Evolutionary conservation across 2,888 invertebrate genomes (phyloP).

Genomic region (Polymixis flavicincta): DNA sequence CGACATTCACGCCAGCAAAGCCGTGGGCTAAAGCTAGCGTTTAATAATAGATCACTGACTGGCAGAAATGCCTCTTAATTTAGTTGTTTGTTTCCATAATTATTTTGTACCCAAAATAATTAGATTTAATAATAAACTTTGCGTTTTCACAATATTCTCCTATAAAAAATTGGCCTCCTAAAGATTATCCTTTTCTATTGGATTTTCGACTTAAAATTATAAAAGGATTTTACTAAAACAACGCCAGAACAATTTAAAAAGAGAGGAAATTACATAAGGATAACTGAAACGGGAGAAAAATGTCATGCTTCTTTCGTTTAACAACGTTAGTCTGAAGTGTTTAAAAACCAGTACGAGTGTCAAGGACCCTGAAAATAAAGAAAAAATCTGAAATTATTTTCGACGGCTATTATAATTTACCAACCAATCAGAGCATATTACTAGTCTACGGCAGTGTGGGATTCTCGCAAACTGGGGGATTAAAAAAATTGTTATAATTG

Average conservation of each 20-base stretch:
- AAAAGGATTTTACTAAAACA: slow-evolving; percentile 45
- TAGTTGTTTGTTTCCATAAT: not conserved
- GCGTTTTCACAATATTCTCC: slow-evolving; percentile 1
- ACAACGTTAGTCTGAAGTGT: not conserved
- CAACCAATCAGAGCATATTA: too few relatives aligned
- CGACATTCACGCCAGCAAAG: too few relatives aligned
- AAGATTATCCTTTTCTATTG: slow-evolving; percentile 26
- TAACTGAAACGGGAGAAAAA: slow-evolving; percentile 15
- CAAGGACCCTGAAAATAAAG: not conserved
- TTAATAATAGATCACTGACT: not conserved
- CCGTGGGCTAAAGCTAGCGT: too few relatives aligned
- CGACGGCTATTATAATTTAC: too few relatives aligned
- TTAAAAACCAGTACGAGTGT: not conserved
- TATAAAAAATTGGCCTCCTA: slow-evolving; percentile 9
- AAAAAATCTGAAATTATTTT: too few relatives aligned
- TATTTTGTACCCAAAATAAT: slow-evolving; percentile 1
- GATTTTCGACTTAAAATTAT: slow-evolving; percentile 38
- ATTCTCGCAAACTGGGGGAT: too few relatives aligned
- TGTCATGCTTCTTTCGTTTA: not conserved
- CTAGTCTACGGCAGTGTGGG: too few relatives aligned
- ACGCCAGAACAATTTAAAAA: slow-evolving; percentile 10
- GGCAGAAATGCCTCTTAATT: not conserved
- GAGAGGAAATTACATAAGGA: slow-evolving; percentile 10
- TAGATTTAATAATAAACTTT: slow-evolving; percentile 8
- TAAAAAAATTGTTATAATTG: too few relatives aligned